Conservation (phyloP, 2,113 vertebrate genomes). For the Pteropus alecto region DNA sequence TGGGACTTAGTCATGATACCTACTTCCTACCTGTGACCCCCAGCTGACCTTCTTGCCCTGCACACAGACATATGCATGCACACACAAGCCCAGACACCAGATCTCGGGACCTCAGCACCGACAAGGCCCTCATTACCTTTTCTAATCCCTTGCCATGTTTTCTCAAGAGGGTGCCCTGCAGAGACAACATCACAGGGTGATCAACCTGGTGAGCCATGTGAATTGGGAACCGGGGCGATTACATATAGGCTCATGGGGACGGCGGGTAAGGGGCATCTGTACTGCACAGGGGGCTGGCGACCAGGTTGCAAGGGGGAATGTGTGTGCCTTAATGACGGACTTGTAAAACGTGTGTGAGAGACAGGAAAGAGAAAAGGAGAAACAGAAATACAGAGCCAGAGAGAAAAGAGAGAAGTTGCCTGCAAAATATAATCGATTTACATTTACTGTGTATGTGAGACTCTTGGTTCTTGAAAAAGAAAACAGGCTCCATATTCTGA, state of each 20-base stretch:
- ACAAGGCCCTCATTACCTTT: conserved; percentile 84
- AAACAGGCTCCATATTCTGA: not conserved
- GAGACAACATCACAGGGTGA: conserved; percentile 86
- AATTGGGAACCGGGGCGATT: not conserved
- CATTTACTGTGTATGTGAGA: not conserved
- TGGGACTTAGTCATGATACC: not conserved
- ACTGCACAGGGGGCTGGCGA: not conserved
- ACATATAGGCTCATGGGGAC: not conserved
- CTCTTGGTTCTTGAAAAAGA: not conserved
- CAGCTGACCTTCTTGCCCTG: not conserved
- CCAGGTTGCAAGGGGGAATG: too few relatives aligned
- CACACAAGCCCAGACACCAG: conserved; percentile 49
- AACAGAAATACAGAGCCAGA: not conserved
- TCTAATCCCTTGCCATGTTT: conserved; percentile 90
- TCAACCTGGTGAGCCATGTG: conserved; percentile 16
- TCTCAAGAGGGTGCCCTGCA: conserved; percentile 90
- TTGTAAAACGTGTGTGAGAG: not conserved
- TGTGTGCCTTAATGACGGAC: not conserved
- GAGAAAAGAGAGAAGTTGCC: not conserved
- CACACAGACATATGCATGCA: conserved; percentile 40
- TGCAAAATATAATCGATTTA: not conserved
- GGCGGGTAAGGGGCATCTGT: not conserved
- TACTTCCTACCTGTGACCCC: not conserved
- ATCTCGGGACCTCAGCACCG: not conserved
- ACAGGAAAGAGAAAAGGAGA: not conserved